Percentiles rank a stretch among this genome's conserved stretches.
These are phyloP conservation scores for Latrodectus hesperus DNA, from an alignment of 2,888 invertebrate species.

Conservation along the genomic window DNA sequence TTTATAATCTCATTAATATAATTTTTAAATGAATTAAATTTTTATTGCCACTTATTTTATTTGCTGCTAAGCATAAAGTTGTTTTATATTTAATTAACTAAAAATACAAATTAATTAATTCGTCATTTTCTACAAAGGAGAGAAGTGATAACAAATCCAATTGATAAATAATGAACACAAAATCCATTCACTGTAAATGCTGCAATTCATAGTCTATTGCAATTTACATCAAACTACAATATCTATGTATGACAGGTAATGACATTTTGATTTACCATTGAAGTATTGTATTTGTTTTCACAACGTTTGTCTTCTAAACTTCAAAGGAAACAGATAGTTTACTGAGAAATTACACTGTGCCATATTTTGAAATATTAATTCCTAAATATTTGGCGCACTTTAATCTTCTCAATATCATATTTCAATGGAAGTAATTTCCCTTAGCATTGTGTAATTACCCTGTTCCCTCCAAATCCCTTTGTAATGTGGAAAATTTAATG, in stretches of 20 bases:
- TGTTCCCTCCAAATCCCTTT: background rate
- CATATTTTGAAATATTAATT: background rate
- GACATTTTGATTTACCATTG: background rate
- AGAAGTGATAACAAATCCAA: too few species aligned
- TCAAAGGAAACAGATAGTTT: background rate
- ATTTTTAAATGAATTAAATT: too few species aligned
- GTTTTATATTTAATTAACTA: too few species aligned
- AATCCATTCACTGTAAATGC: too few species aligned
- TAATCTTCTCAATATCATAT: conserved; percentile 2
- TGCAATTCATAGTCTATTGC: too few species aligned
- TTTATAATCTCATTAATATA: too few species aligned
- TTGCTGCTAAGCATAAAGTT: too few species aligned
- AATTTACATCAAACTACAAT: too few species aligned
- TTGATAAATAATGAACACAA: too few species aligned
- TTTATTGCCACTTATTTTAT: too few species aligned
- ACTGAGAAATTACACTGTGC: background rate
- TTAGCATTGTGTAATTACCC: conserved; percentile 1
- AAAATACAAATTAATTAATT: too few species aligned
- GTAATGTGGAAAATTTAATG: background rate
- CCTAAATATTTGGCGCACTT: background rate
- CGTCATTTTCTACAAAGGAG: too few species aligned
- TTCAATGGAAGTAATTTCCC: background rate
- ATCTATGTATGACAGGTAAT: background rate
- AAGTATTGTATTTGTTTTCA: background rate
- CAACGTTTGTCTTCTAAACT: background rate